Base-by-base conservation (phyloP, 2,797 vertebrate species). In the Selene dorsalis region DNA sequence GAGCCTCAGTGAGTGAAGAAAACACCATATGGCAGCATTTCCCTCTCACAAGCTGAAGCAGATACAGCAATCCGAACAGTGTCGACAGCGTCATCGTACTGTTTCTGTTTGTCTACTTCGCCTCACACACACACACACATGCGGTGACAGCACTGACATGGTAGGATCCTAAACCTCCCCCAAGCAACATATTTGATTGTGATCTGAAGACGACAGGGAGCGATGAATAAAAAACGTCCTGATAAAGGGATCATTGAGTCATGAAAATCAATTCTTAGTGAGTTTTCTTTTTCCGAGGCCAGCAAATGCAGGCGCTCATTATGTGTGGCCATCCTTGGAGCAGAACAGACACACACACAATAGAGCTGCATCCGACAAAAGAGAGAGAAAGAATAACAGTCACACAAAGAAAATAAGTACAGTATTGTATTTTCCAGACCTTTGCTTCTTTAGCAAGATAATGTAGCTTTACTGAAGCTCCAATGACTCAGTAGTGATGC, bases 231-330 rank as follows among this genome's bases (percentile, higher is more conserved):
- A n/a, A 90, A 87, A 84, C 28, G 17, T 68, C 73, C 69, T 70
- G 75, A 91, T 88, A 91, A 91, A 89, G 83, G 84, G 89, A 87
- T 88, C 88, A 72, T 82, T 86, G 84, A 93, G 84, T 88, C 91
- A 91, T 91, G 91, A 91, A 89, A 90, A 91, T 79, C 62, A 79
- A 77, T 86, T 89, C 71, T 77, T 72, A 86, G 83, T 55, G 20
- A 83, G 80, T 87, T 86, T 77, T 92, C 86, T 83, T 86, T 78
- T 52, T 56, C 22, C 1, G 85, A 75, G 80, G 80, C 83, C 82
- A 58, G 75, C 87, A 85, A 90, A 89, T 83, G 82, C 74, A 70
- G 81, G 50, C 61, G 24, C 70, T 89, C 84, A 88, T 92, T 91
- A 87, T 91, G 87, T 82, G 65, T 63, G 77, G 72, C 79, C 80